Evolutionary conservation across 1,140 invertebrate genomes (phyloP).

Genomic region (Cyclargus thomasi): DNA sequence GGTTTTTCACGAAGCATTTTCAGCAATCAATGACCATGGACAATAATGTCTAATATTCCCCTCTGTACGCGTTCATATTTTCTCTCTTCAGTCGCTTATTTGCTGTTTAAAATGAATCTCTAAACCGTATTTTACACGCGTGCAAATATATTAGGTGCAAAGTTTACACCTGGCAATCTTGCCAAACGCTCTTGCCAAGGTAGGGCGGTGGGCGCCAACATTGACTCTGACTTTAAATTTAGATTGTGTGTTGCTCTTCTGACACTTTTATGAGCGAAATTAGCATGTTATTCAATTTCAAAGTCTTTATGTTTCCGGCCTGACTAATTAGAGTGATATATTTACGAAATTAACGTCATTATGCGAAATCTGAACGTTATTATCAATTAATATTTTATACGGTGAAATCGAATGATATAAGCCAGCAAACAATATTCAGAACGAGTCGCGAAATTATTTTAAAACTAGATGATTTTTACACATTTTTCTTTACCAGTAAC

Average conservation of each 20-base stretch:
- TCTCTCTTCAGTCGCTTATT: no score
- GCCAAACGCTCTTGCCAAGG: conserved; percentile 37
- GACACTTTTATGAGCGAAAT: neutral
- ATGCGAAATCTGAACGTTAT: neutral
- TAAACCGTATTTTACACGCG: neutral
- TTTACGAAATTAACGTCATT: neutral
- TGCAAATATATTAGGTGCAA: neutral
- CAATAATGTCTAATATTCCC: no score
- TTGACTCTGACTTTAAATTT: conserved; percentile 35
- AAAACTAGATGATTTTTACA: no score
- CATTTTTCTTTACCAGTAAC: no score
- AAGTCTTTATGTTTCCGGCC: neutral
- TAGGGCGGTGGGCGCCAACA: conserved; percentile 31
- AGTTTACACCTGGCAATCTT: conserved; percentile 17
- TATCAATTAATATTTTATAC: neutral
- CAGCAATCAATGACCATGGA: no score
- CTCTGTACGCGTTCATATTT: no score
- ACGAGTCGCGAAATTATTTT: neutral
- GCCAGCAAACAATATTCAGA: no score
- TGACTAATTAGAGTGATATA: neutral
- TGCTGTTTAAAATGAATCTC: neutral
- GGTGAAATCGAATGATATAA: neutral
- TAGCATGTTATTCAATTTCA: conserved; percentile 1
- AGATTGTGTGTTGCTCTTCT: conserved; percentile 14
- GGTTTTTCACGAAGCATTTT: no score